Evolutionary conservation across 2,888 invertebrate species (phyloP), one percentile per base, ranked within the genome.

Genomic region (Liposcelis brunnea): DNA sequence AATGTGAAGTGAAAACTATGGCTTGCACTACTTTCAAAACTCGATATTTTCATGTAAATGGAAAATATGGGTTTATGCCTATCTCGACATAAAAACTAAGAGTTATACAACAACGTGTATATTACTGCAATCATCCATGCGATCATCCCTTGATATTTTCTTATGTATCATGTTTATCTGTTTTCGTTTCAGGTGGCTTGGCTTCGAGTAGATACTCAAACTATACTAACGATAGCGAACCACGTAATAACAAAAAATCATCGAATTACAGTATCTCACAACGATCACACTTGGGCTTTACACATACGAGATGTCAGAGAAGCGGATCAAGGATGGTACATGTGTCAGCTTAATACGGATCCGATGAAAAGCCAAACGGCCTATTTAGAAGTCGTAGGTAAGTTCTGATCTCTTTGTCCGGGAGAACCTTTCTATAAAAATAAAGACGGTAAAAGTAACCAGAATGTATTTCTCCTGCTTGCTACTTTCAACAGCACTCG

Each of bases 311-410:
- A 67, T 51, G 68, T 68, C 45, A 61, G 60, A 49, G 63, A 63
- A 49, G 55, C 60, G 31, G 69, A 70, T 54, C 59, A 62, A 42
- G 68, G 68, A 45, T 65, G 62, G 61, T 62, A 62, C 55, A 62
- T 62, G 62, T 62, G 62, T 51, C 60, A 61, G 50, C 59, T 62
- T 15, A 68, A 68, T 54, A 69, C 67, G 15, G 65, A 65, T 48
- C 70, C 70, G 14, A 69, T 69, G 69, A 67, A 66, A 52, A 65
- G 63, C 53, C 67, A 64, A 53, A 61, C 61, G 43, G 67, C 68
- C 46, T 66, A 64, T 55, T 61, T 70, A 42, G 65, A 69, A 54
- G 65, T 70, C 45, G 67, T 68, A 37, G 69, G 70, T 69, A 59
- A 62, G 58, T 47, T 14, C 34, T 31, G 10, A n/a, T n/a, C n/a